Evolutionary conservation across 53 echinoderm and acorn worm species (phyloP).

Genomic region (Paracentrotus lividus): DNA sequence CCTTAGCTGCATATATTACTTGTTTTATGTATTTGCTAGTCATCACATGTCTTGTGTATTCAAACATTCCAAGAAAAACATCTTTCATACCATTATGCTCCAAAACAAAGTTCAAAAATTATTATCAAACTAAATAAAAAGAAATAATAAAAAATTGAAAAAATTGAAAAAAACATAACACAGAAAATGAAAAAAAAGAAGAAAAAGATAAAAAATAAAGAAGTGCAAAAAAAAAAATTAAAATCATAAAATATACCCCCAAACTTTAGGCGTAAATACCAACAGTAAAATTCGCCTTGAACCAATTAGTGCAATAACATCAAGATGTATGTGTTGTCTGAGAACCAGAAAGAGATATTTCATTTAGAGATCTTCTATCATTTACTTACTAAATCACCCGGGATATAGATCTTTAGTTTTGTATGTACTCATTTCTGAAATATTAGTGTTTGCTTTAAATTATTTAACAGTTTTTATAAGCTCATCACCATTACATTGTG

Average conservation of each 20-base stretch:
- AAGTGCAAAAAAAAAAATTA: too few species aligned
- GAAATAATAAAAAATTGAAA: not conserved
- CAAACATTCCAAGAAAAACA: not conserved
- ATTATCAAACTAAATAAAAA: not conserved
- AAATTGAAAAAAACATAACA: not conserved
- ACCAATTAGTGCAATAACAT: not conserved
- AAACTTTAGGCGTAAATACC: not conserved
- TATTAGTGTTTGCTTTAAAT: too few species aligned
- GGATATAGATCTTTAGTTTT: constrained; percentile 21
- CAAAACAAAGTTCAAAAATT: not conserved
- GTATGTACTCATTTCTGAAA: not conserved
- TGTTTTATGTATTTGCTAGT: too few species aligned
- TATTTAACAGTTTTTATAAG: too few species aligned
- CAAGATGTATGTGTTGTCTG: not conserved
- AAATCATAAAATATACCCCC: not conserved
- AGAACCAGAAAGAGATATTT: not conserved
- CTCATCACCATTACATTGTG: not conserved
- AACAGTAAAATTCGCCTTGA: not conserved
- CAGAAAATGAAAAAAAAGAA: not conserved
- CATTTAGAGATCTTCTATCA: not conserved
- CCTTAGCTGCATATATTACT: too few species aligned
- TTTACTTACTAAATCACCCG: constrained; percentile 39
- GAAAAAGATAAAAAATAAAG: not conserved
- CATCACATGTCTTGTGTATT: not conserved
- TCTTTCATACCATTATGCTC: not conserved